phyloP scores from a whole-genome alignment of 2,797 vertebrate genomes.

The Euthynnus affinis region DNA sequence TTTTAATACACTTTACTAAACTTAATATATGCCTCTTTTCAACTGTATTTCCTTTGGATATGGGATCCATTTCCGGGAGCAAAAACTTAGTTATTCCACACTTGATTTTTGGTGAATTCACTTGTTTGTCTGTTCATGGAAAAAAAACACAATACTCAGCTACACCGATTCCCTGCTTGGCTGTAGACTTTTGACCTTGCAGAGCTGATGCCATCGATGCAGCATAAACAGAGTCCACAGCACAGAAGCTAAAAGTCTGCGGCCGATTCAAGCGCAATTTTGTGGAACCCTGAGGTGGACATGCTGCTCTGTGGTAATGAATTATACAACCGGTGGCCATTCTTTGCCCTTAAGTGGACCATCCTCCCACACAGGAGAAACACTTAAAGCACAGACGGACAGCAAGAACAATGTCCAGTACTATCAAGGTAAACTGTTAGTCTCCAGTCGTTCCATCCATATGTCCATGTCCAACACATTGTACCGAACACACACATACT shows the following conservation, averaged over 20 bases:
- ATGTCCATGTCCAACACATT: neutral
- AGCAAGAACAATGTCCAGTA: slow-evolving; percentile 22
- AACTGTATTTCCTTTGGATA: too few species aligned
- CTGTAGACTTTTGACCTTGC: neutral
- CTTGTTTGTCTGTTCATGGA: neutral
- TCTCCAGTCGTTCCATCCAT: slow-evolving; percentile 12
- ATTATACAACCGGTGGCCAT: slow-evolving; percentile 21
- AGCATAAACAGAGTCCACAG: neutral
- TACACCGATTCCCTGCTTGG: neutral
- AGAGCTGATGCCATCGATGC: neutral
- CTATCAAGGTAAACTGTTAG: slow-evolving; percentile 46
- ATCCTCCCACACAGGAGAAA: slow-evolving; percentile 48
- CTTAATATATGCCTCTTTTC: too few species aligned
- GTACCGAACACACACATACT: neutral
- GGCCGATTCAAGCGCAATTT: neutral
- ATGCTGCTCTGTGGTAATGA: slow-evolving; percentile 18
- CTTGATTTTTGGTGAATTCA: neutral
- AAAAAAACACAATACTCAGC: neutral
- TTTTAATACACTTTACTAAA: too few species aligned
- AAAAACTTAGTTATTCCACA: too few species aligned
- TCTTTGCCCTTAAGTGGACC: slow-evolving; percentile 21
- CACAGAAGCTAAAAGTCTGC: neutral
- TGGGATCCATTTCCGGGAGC: too few species aligned
- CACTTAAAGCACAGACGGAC: slow-evolving; percentile 33
- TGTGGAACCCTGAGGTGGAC: slow-evolving; percentile 27